These are phyloP conservation scores for Monochamus saltuarius DNA, from an alignment of 1,140 invertebrate species.

Conservation along the genomic window DNA sequence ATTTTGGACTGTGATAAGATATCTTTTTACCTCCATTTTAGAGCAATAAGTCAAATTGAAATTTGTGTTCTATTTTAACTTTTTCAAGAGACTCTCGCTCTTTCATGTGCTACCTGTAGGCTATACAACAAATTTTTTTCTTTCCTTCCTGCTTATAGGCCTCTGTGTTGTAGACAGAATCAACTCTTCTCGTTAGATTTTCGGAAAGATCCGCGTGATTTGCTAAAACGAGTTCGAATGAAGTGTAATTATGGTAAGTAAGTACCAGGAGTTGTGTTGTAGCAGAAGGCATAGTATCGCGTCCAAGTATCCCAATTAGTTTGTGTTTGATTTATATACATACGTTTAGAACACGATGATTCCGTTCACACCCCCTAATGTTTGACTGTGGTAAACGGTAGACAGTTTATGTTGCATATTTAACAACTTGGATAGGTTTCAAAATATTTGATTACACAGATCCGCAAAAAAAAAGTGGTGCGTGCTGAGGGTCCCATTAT, in stretches of 20 bases:
- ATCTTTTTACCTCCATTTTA: too few species aligned
- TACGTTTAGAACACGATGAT: slow-evolving; percentile 7
- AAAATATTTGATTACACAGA: too few species aligned
- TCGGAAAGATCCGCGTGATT: neutral
- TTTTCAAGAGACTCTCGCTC: slow-evolving; percentile 5
- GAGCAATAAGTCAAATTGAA: too few species aligned
- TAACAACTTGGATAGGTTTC: neutral
- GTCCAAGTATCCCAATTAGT: slow-evolving; percentile 3
- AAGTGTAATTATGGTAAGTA: slow-evolving; percentile 8
- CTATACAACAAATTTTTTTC: neutral
- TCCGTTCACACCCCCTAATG: slow-evolving; percentile 8
- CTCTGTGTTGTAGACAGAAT: neutral
- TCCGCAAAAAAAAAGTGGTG: too few species aligned
- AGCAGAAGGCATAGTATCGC: slow-evolving; percentile 7
- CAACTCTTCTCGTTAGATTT: neutral
- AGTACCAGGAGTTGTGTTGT: slow-evolving; percentile 9
- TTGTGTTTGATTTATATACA: slow-evolving; percentile 1
- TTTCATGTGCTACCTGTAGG: neutral
- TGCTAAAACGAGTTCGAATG: slow-evolving; percentile 9
- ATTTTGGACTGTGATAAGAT: too few species aligned
- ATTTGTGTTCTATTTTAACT: neutral
- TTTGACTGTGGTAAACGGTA: slow-evolving; percentile 14
- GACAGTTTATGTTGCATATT: neutral
- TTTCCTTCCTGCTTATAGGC: neutral
- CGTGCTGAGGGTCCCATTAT: too few species aligned